Conservation (phyloP, 2,888 invertebrate species). For the Eumerus sabulonum region DNA sequence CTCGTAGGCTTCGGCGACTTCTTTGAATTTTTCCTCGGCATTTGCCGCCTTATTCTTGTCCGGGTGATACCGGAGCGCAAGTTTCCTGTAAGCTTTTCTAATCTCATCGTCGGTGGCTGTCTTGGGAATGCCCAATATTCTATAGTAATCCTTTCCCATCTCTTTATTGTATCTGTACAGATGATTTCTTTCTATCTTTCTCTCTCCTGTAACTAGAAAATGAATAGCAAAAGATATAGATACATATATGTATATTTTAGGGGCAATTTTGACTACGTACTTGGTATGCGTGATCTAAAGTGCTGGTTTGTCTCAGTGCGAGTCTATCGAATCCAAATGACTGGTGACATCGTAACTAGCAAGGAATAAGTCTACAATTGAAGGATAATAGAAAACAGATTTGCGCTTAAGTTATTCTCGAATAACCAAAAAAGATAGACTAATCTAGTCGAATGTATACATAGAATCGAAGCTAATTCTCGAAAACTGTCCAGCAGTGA, state of each 20-base stretch:
- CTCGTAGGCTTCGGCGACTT: conserved; percentile 99
- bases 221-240: too few species aligned
- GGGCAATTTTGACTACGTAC: too few species aligned
- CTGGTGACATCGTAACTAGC: neutral
- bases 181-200: conserved; percentile 16
- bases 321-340: too few species aligned
- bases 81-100: conserved; percentile 96
- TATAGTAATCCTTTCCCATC: conserved; percentile 99
- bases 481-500: neutral
- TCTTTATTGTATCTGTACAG: conserved; percentile 60
- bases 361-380: too few species aligned
- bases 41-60: conserved; percentile 98
- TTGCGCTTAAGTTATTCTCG: too few species aligned
- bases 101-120: conserved; percentile 97
- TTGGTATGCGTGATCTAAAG: too few species aligned
- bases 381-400: too few species aligned
- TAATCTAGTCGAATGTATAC: too few species aligned
- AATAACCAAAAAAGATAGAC: too few species aligned
- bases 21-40: conserved; percentile 97
- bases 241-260: too few species aligned
- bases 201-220: conserved; percentile 43
- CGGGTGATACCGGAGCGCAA: conserved; percentile 98
- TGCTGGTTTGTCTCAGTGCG: too few species aligned
- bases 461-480: too few species aligned
- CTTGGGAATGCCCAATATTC: conserved; percentile 91